These are phyloP conservation scores for Gadus chalcogrammus DNA, from an alignment of 2,113 vertebrate genomes.

Conservation along the genomic window DNA sequence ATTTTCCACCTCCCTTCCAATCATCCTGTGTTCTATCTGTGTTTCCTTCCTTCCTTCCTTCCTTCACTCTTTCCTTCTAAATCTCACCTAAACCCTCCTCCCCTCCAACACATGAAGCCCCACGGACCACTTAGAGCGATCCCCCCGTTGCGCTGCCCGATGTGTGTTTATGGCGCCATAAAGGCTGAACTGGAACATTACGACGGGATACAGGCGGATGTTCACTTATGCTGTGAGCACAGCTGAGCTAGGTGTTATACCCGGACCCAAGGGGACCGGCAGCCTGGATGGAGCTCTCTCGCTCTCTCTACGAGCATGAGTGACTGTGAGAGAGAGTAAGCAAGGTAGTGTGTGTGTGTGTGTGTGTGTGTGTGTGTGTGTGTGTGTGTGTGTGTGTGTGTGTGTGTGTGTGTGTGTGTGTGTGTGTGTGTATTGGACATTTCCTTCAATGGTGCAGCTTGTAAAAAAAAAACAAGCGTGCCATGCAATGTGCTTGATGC, in stretches of 20 bases:
- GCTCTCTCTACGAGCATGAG: neutral
- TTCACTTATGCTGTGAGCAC: conserved; percentile 45
- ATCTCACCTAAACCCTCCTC: neutral
- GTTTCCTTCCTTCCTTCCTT: neutral
- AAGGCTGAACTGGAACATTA: conserved; percentile 51
- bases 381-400: conserved; percentile 9
- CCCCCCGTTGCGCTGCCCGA: conserved; percentile 18
- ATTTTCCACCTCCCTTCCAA: too few relatives aligned
- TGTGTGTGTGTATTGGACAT: neutral
- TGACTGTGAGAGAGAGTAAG: neutral
- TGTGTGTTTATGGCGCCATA: conserved; percentile 50
- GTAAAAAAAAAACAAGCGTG: neutral
- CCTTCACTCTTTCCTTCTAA: neutral
- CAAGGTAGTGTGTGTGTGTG: neutral
- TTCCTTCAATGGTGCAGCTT: neutral
- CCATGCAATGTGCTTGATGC: conserved; percentile 29
- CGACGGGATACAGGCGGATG: conserved; percentile 32
- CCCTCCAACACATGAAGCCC: conserved; percentile 38
- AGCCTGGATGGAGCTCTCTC: conserved; percentile 34
- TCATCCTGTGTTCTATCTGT: too few relatives aligned
- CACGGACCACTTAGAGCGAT: conserved; percentile 38
- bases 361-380: conserved; percentile 5
- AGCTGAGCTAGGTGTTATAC: conserved; percentile 45
- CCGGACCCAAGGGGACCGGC: conserved; percentile 28
- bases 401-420: conserved; percentile 3